Percentiles rank a stretch among this genome's conserved stretches.
phyloP scores from a whole-genome alignment of 1,140 invertebrate genomes.

The Zelostemma sp. region DNA sequence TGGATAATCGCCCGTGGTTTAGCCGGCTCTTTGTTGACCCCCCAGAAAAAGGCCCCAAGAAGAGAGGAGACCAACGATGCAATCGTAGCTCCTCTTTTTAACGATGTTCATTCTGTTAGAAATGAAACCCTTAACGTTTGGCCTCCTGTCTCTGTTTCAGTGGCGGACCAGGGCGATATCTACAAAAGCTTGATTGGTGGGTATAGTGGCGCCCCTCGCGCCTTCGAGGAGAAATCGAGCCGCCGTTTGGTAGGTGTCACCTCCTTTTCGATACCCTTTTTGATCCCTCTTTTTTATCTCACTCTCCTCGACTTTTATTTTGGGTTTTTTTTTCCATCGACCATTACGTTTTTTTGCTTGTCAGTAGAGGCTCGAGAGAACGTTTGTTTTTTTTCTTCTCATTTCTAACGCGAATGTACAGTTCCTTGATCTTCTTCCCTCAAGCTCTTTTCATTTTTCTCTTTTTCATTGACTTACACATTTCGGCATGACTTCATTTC shows the following conservation, averaged over 20 bases:
- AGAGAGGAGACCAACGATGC: constrained; percentile 9
- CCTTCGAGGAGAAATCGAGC: constrained; percentile 75
- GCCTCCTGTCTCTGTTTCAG: constrained; percentile 81
- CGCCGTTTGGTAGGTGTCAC: constrained; percentile 77
- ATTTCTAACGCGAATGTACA: too few species aligned
- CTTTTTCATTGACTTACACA: too few species aligned
- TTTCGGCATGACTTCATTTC: too few species aligned
- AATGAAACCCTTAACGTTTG: constrained; percentile 71
- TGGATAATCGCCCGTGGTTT: constrained; percentile 69
- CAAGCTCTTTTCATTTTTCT: too few species aligned
- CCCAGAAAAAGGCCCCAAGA: constrained; percentile 30
- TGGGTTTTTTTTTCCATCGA: background rate
- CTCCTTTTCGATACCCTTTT: constrained; percentile 48
- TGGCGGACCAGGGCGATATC: constrained; percentile 85
- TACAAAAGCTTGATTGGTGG: constrained; percentile 83
- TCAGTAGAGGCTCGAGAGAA: background rate
- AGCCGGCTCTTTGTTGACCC: constrained; percentile 21
- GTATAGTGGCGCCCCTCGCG: constrained; percentile 73
- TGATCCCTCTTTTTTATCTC: constrained; percentile 27
- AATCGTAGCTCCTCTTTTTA: constrained; percentile 10
- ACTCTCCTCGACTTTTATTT: constrained; percentile 23
- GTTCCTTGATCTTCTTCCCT: too few species aligned
- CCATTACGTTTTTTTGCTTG: constrained; percentile 20
- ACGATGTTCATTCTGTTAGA: constrained; percentile 8
- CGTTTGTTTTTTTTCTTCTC: constrained; percentile 8